Evolutionary conservation across 64 coral and sea anemone genomes (phyloP).

Genomic region (Acropora tenuis): DNA sequence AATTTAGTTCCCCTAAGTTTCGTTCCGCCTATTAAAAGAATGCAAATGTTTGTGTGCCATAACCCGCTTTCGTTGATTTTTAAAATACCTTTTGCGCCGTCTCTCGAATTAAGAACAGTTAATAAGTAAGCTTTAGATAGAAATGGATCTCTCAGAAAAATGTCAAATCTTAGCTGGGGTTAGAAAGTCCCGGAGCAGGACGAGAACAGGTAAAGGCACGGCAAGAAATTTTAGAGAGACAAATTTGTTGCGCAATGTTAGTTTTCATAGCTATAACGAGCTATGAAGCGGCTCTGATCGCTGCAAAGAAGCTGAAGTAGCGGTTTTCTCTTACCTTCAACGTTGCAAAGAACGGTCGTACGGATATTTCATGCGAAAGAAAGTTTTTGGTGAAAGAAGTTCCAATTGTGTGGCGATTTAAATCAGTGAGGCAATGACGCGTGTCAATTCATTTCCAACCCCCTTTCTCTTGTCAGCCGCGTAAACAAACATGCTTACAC

Average conservation of each 20-base stretch:
- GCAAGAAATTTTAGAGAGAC: no score
- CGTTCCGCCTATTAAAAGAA: not conserved
- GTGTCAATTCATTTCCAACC: not conserved
- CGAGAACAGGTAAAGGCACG: no score
- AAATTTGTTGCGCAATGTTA: no score
- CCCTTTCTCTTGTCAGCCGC: not conserved
- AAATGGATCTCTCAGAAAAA: not conserved
- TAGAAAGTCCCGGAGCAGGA: no score
- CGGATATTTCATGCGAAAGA: no score
- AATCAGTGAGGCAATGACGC: not conserved
- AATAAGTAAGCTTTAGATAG: not conserved
- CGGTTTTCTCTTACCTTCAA: no score
- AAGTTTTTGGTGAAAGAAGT: not conserved
- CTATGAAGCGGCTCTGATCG: no score
- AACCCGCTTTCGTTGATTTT: not conserved
- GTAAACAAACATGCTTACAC: no score
- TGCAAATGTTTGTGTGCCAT: not conserved
- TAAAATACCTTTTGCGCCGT: not conserved
- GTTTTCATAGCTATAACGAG: no score
- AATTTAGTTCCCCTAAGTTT: not conserved
- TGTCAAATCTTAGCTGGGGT: not conserved
- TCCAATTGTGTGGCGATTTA: not conserved
- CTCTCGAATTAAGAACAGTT: not conserved
- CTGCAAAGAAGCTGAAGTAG: no score
- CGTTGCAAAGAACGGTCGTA: no score